Evolutionary conservation across 1,140 invertebrate genomes (phyloP), one percentile per base, ranked within the genome.

Genomic region (Bicyclus anynana): DNA sequence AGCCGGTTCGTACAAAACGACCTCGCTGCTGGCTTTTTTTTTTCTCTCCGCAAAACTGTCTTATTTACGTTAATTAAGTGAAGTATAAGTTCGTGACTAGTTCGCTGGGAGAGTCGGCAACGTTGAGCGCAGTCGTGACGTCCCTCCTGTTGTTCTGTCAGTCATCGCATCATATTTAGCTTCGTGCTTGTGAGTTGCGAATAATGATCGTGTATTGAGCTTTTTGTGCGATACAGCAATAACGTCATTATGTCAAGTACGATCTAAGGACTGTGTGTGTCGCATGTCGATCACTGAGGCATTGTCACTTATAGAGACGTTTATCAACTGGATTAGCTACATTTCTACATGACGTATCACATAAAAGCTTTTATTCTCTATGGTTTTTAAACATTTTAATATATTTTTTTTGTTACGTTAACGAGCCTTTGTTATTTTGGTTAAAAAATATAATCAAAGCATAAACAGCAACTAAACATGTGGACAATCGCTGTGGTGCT

Each of bases 51-150:
- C 76, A 73, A 85, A 85, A 84, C 79, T 84, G 82, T 85, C 82
- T 87, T 83, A 85, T 87, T 87, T 87, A 84, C 71, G 77, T 74
- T 87, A 85, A 85, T 87, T 85, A 85, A 87, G 79, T 87, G 80
- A 85, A 84, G 84, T 84, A 85, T 85, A 85, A 84, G 78, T 77
- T 87, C 84, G 84, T 87, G 84, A 87, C 84, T 85, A 83, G 79
- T 71, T 69, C 69, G 77, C 77, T 80, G 80, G 71, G 76, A 79
- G 74, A 67, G 59, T 54, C 44, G 62, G 57, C 58, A 51, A 69
- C 55, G 57, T 60, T 48, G 61, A 53, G 40, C 51, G 23, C 62
- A 79, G 79, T 77, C 81, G 80, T 83, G 82, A 80, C 76, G 38
- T 53, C 52, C 44, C 55, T 53, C 50, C 58, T 51, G 58, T 59